These are phyloP conservation scores for Drosophila miranda DNA, from an alignment of 1,140 invertebrate genomes.

Conservation along the genomic window DNA sequence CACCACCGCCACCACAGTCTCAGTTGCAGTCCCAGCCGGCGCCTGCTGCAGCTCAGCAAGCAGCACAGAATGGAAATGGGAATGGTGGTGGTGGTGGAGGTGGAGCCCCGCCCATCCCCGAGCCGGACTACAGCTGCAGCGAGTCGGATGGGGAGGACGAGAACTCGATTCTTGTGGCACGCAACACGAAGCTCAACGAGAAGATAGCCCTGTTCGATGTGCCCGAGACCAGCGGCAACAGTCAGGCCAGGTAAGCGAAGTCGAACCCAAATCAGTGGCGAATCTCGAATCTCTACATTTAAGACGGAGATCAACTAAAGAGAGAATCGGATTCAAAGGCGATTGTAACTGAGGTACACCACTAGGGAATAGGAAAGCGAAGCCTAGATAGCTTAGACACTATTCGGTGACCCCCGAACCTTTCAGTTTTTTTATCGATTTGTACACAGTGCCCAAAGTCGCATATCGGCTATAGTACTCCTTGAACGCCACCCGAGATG, in stretches of 20 bases:
- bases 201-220: constrained; percentile 78
- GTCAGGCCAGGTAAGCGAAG: constrained; percentile 85
- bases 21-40: constrained; percentile 90
- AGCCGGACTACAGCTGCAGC: constrained; percentile 94
- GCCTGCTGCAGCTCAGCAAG: constrained; percentile 84
- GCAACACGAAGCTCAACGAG: constrained; percentile 81
- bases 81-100: constrained; percentile 71
- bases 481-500: constrained; percentile 23
- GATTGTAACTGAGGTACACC: constrained; percentile 20
- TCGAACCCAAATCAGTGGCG: not conserved
- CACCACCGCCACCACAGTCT: constrained; percentile 83
- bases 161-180: constrained; percentile 81
- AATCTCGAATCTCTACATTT: not conserved
- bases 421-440: constrained; percentile 35
- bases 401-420: constrained; percentile 42
- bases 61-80: constrained; percentile 72
- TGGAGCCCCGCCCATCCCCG: constrained; percentile 89
- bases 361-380: not conserved
- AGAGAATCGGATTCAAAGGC: constrained; percentile 8
- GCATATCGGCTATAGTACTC: constrained; percentile 17
- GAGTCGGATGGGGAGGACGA: constrained; percentile 88
- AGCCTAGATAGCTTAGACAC: constrained; percentile 19
- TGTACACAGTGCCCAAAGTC: constrained; percentile 35
- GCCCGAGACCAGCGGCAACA: constrained; percentile 86
- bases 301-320: not conserved